Evolutionary conservation across 2,797 vertebrate species (phyloP), one percentile per base, ranked within the genome.

Genomic region (Cheirogaleus major): DNA sequence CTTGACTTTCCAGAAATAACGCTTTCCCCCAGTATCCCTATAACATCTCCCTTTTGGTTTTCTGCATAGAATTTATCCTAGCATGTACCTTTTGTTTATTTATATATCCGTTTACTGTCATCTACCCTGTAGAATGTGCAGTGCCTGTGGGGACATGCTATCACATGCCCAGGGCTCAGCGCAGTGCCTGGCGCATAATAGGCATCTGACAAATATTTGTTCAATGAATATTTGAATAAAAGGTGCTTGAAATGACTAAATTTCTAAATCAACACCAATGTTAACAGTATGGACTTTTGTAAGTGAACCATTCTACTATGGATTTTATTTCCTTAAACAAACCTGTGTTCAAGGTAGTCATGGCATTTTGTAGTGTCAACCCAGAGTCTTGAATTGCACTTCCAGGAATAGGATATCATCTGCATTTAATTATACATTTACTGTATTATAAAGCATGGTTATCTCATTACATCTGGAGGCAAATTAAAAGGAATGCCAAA

Each of bases 401-500:
- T 41, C 91, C 9, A 23, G 48, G 95, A 97, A 89, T 4, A 12
- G 93, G 55, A 0, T 87, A 87, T 94, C 91, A 50, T 75, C 91
- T 45, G 65, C 87, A 43, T 50, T 32, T 95, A 61, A 91, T 97
- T 95, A 83, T 92, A 89, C 86, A 1, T 95, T 95, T 94, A 96
- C 97, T 97, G 86, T 92, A 98, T 96, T 96, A 95, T 96, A 98
- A 97, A 97, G 95, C 90, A 72, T 96, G 95, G 93, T 96, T 96
- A 89, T 96, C 97, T 97, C 83, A 61, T 98, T 98, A 98, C 45
- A 25, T 0, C 89, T 94, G 55, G 80, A 93, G 96, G 96, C 48
- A 98, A 98, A 98, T 98, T 93, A 97, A 98, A 97, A 95, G 96
- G 94, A 96, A 91, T 97, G 97, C 92, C 95, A 93, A 97, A 98